Evolutionary conservation across 2,113 vertebrate species (phyloP), one percentile per base, ranked within the genome.

Genomic region (Erythrolamprus reginae): DNA sequence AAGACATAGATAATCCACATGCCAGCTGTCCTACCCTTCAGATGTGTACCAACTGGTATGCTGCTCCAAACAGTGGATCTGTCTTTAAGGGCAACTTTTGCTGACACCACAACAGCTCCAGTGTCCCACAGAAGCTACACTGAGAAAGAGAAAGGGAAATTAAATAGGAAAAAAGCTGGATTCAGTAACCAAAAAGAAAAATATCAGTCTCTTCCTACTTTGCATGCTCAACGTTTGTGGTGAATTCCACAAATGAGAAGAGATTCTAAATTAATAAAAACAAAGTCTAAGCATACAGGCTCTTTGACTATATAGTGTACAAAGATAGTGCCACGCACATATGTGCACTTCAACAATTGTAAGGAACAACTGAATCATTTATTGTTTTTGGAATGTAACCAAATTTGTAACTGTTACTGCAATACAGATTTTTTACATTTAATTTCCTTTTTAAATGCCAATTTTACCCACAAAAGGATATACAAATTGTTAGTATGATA

Each of bases 111-210:
- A 97, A 97, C 96, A 93, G 97, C 97, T 97, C 97, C 97, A 96
- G 97, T 97, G 96, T 97, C 97, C 96, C 97, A 97, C 95, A 97
- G 95, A 97, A 97, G 96, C 97, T 97, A 97, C 95, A 96, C 97
- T 97, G 95, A 96, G 97, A 96, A 96, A 97, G 96, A 97, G 95
- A 97, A 96, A 95, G 96, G 96, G 96, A 97, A 97, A 97, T 97
- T 97, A 97, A 96, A 97, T 96, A 96, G 95, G 92, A 96, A 96
- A 45, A 77, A 96, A 97, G 96, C 96, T 97, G 89, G 94, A 94
- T 96, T 94, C 12, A 93, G 90, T 89, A 93, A 94, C 93, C 92
- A 84, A 28, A 87, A 3, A 96, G 94, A 53, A 92, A 89, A 92
- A 92, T 88, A 77, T 33, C 70, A 42, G 70, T 21, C 70, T 89